Evolutionary conservation across 2,888 invertebrate genomes (phyloP), one percentile per base, ranked within the genome.

Genomic region (Dolomedes plantarius): DNA sequence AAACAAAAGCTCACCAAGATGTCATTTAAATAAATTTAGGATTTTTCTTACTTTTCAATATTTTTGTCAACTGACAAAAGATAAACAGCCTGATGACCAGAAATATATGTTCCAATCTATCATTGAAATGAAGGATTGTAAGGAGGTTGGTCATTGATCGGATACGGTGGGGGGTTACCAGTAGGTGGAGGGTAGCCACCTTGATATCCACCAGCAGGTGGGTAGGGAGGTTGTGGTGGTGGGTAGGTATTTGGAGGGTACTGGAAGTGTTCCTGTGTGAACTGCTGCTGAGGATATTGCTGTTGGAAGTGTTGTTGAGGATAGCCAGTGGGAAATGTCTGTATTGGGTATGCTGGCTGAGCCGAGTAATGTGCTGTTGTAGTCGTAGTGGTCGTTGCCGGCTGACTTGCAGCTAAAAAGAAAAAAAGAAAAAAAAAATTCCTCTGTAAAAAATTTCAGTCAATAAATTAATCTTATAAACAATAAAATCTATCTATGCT

Each of bases 311-410:
- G 86, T 39, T 86, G 86, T 19, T 86, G 86, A 3, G 86, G 86
- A 29, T 86, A 86, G 6, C 80, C 86, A 23, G 86, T 86, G 11
- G 79, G 79, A 50, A 86, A 86, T 7, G 86, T 80, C 56, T 86
- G 86, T 36, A 86, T 86, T 5, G 86, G 86, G 46, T 76, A 86
- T 27, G 86, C 79, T 29, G 75, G 80, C 28, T 86, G 86, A n/a
- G 86, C 86, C 23, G 86, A 74, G 46, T 86, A 86, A 50, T 86
- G 86, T 62, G 77, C 80, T 62, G 86, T 86, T 86, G 86, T 80
- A 71, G 86, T 86, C 86, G 86, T 86, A 86, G 86, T 65, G 86
- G 86, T 86, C 75, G 86, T 65, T 80, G 86, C 68, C 86, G 86
- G 86, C 86, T 86, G 86, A 79, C 86, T 78, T 56, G 86, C 86